Evolutionary conservation across 2,113 vertebrate genomes (phyloP), one percentile per base, ranked within the genome.

Genomic region (Turdus rufiventris): DNA sequence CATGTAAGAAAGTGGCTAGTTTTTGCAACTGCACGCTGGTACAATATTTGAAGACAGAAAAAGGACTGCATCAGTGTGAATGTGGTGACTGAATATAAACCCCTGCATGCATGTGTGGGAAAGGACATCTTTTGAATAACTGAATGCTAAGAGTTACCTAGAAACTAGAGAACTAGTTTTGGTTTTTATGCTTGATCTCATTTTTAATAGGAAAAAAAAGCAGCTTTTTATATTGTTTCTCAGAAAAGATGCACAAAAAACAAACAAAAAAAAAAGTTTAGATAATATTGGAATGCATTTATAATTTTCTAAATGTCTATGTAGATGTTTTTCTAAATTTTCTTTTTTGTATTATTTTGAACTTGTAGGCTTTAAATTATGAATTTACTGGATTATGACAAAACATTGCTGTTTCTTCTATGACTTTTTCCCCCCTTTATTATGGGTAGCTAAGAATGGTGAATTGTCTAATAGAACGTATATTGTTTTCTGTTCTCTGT

Each of bases 401-500:
- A 74, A 77, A 34, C 68, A 18, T 19, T 65, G 12, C 3, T 71
- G 13, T 73, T 66, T 67, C 56, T 73, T 14, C 4, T 74, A 28
- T 53, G 26, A 6, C 9, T 66, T 56, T n/a, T 54, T 24, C 38
- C 42, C 51, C 33, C 5, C 4, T 61, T 66, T 75, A 26, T 63
- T 63, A 36, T 11, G 17, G 3, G 6, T 58, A 45, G 7, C 29
- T 45, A 71, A 29, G 26, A 66, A 79, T 17, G 31, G 11, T 45
- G 50, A 73, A 63, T 26, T 61, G 40, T 48, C 88, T 89, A 72
- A 68, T 62, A 71, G 36, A 77, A 68, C 1, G 4, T 57, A 36
- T 65, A 78, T 94, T 91, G 87, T n/a, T 89, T 92, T 87, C 54
- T 88, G 25, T 33, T 66, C 72, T 90, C 45, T 13, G 25, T 43